Evolutionary conservation across 2,888 invertebrate genomes (phyloP), one percentile per base, ranked within the genome.

Genomic region (Noctua pronuba): DNA sequence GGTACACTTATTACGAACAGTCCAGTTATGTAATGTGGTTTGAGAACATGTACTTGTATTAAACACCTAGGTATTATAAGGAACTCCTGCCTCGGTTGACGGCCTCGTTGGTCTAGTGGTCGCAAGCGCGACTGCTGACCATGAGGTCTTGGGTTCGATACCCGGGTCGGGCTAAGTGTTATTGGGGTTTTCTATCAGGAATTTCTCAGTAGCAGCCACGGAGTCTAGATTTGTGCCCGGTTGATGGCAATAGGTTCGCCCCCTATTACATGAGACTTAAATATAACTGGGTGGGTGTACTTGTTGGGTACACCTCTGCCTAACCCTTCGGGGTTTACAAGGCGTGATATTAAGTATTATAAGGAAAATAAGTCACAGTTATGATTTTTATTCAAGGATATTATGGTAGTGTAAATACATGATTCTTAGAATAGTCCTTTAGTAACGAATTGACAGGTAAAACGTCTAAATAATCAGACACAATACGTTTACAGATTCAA

Each of bases 291-390:
- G 58, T 16, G 16, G 58, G 55, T 55, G 58, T 58, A 28, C 28
- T 24, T 58, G 16, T 28, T 58, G 28, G 13, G 6, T 28, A 16
- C 1, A 58, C 16, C 16, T 1, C 13, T 55, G n/a, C 55, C 13
- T n/a, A 11, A 6, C n/a, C 55, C n/a, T 55, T 13, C 13, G 11
- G 55, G 6, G 55, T 13, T 13, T 0, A 55, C 55, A 55, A 28
- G 55, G n/a, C 13, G 13, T n/a, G 13, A n/a, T 28, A n/a, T n/a
- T n/a, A 55, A 28, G 2, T 55, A 55, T 62, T 49, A 77, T 31
- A 18, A 83, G 73, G 84, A 79, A 79, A 82, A 79, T 46, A 58
- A 1, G 21, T 28, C 16, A 38, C 4, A n/a, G n/a, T 35, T 35
- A 10, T 44, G 18, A 64, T 41, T 49, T 64, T 44, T 60, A 31